phyloP scores from a whole-genome alignment of 2,113 vertebrate genomes.

The Climacteris rufus region DNA sequence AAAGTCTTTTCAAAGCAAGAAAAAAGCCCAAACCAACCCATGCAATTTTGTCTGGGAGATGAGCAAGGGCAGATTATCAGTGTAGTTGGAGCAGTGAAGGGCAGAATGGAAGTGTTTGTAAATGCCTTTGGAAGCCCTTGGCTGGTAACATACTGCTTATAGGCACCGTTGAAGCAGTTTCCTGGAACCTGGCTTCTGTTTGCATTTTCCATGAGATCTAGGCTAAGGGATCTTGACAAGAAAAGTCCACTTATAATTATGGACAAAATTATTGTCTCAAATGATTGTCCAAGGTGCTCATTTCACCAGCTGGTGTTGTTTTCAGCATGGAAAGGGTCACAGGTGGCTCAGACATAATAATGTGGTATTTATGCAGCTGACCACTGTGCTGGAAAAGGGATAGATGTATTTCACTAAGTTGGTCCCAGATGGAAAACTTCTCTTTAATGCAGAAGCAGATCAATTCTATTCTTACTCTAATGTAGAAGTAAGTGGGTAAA shows the following conservation, averaged over 20 bases:
- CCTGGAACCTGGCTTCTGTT: background rate
- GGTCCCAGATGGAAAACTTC: background rate
- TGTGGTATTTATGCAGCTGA: background rate
- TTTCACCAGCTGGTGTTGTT: background rate
- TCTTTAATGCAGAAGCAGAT: background rate
- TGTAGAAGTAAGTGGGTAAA: conserved; percentile 10
- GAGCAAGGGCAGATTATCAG: background rate
- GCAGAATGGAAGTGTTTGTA: background rate
- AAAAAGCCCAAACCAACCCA: background rate
- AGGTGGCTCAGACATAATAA: background rate
- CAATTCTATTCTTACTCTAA: conserved; percentile 27
- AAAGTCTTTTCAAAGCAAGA: too few species aligned
- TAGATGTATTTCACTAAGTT: background rate
- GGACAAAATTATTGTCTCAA: background rate
- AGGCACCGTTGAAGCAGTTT: background rate
- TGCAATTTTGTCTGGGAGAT: background rate
- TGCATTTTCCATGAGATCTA: background rate
- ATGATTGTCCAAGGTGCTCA: background rate
- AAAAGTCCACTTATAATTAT: background rate
- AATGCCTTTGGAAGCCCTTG: background rate
- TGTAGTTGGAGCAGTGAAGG: background rate
- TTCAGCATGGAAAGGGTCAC: background rate
- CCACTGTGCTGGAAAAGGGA: background rate
- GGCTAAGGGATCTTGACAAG: background rate
- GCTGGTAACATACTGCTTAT: background rate